Base-by-base conservation (phyloP, 2,888 invertebrate genomes). In the Caenorhabditis sp. region DNA sequence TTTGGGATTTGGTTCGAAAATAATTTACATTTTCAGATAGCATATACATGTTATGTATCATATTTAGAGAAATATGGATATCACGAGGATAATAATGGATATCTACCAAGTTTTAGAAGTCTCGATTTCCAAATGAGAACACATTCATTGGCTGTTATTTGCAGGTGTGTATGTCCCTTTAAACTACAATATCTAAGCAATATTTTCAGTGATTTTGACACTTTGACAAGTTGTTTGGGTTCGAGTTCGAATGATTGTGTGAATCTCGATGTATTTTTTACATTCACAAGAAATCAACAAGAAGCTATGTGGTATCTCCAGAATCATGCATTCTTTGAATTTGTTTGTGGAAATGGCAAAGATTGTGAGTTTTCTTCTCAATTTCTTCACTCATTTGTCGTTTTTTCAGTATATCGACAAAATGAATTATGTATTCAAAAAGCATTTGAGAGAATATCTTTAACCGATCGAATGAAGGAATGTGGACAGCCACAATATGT, bases 251-350 rank as follows among this genome's bases (percentile, higher is more conserved):
- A 64, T 38, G 1, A 63, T 53, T 7, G 67, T 68, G 26, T 77
- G 20, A n/a, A 50, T 56, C 53, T 1, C 56, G 59, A 38, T 67
- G 38, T 36, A 62, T 58, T 50, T 61, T 77, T 38, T 7, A 64
- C 23, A 57, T 38, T 63, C 0, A 56, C 56, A 43, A 56, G 66
- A 1, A 53, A 26, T 54, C 63, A 67, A 49, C 67, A 72, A n/a
- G 64, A 60, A 58, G 62, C 50, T 3, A 43, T 43, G 43, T 43
- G 17, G 12, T 43, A 74, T 54, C 58, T 77, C 1, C 73, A 77
- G 56, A 77, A 77, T 38, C 77, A 77, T 49, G 77, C 77, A 14
- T 77, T 77, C 54, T 74, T 77, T 27, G 77, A 77, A 59, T 77
- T 73, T 27, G 73, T 67, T 0, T 77, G 77, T 59, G 77, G 10